phyloP scores from a whole-genome alignment of 2,888 invertebrate species.

The Eristalis arbustorum region DNA sequence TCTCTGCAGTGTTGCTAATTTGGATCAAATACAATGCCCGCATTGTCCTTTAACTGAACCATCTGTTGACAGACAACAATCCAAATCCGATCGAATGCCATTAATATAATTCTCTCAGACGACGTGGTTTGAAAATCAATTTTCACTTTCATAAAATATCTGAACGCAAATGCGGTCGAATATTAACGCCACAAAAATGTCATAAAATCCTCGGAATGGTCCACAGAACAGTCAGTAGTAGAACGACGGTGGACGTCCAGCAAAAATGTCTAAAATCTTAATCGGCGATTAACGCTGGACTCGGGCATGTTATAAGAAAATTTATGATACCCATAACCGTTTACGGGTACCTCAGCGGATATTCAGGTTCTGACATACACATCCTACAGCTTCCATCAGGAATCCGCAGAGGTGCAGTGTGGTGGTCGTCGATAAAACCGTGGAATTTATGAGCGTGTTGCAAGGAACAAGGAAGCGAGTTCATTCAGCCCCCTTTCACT shows the following conservation, averaged over 20 bases:
- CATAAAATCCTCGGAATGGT: conserved; percentile 65
- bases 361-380: conserved; percentile 56
- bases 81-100: conserved; percentile 14
- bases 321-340: conserved; percentile 68
- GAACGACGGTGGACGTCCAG: conserved; percentile 58
- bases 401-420: conserved; percentile 33
- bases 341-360: conserved; percentile 66
- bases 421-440: conserved; percentile 56
- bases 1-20: background rate
- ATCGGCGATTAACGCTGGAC: conserved; percentile 69
- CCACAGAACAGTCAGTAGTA: conserved; percentile 19
- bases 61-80: conserved; percentile 27
- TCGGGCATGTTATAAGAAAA: conserved; percentile 68
- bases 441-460: conserved; percentile 59
- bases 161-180: conserved; percentile 58
- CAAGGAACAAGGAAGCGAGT: conserved; percentile 66
- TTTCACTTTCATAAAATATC: conserved; percentile 70
- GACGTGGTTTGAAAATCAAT: conserved; percentile 60
- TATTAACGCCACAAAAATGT: conserved; percentile 70
- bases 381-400: conserved; percentile 57
- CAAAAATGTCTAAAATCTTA: conserved; percentile 71
- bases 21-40: background rate
- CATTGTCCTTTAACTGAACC: conserved; percentile 44
- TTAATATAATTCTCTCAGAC: conserved; percentile 67
- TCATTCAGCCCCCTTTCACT: conserved; percentile 54